A percentile compares a stretch with the other conserved stretches of the same genome.
phyloP scores from a whole-genome alignment of 92 coral and sea anemone species.

The Porites lobata region DNA sequence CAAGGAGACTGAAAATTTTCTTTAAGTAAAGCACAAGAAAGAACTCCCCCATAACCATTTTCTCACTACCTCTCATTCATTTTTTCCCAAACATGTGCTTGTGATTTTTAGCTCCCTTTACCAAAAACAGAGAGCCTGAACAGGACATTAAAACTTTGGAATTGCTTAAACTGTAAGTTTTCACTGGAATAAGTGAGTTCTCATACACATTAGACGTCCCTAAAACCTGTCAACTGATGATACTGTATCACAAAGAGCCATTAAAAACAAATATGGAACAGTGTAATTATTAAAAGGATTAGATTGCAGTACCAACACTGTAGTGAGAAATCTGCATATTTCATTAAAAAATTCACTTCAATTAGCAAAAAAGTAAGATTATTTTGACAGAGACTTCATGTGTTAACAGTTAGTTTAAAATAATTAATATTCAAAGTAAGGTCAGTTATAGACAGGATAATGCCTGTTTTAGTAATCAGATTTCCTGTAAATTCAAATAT shows the following conservation, averaged over 20 bases:
- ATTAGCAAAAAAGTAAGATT: background rate
- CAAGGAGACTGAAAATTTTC: too few species aligned
- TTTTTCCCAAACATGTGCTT: too few species aligned
- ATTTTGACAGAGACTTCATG: background rate
- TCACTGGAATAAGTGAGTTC: background rate
- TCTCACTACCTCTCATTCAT: too few species aligned
- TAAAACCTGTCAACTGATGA: background rate
- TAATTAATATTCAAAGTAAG: background rate
- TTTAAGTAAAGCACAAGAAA: too few species aligned
- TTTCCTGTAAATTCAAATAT: background rate
- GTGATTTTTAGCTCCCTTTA: too few species aligned
- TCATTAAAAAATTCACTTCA: background rate
- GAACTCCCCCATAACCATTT: too few species aligned
- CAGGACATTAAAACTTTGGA: too few species aligned
- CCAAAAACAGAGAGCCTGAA: too few species aligned
- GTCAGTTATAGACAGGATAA: background rate
- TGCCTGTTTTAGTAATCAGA: background rate
- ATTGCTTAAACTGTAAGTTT: too few species aligned
- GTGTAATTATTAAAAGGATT: slow-evolving; percentile 3
- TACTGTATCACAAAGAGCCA: background rate
- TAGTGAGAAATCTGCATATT: slow-evolving; percentile 16
- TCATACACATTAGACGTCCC: background rate
- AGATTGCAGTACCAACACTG: slow-evolving; percentile 11
- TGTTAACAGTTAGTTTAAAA: background rate
- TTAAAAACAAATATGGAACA: slow-evolving; percentile 13